Evolutionary conservation across 2,888 invertebrate genomes (phyloP), one percentile per base, ranked within the genome.

Genomic region (Thereva nobilitata): DNA sequence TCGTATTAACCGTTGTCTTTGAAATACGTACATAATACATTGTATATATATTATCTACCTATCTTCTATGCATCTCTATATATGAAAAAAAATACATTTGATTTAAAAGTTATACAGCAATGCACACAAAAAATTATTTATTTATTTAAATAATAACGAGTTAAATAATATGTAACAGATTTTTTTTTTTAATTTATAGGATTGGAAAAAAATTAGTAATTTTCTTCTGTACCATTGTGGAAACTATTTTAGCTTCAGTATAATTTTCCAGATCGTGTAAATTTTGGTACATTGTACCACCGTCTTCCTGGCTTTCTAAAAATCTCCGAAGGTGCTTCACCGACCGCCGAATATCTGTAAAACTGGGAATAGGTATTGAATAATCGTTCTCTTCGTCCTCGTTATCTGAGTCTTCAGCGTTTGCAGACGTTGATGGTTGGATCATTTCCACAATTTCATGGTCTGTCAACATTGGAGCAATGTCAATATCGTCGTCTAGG

Each of bases 391-490:
- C 12, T 7, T 47, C 5, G 23, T 23, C 23, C 23, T 23, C 23
- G 23, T 23, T 23, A 23, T 23, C 23, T 12, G 5, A 4, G 9
- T 50, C 50, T 9, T 8, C 23, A 50, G 3, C n/a, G n/a, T 47
- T 23, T 12, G 23, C 50, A 2, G 50, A 34, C 10, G 23, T 23
- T 6, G 34, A 50, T 50, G 50, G 23, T 50, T 34, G 23, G 8
- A 50, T 50, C 34, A 50, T 50, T 50, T 50, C 47, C 34, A 50
- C 50, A 23, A 50, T 50, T 50, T 50, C 12, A 50, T 50, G 50
- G 23, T 50, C 50, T 5, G 50, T 12, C 9, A 50, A 50, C 12
- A 50, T 50, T 50, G 50, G 50, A 50, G 50, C 50, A 5, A 35
- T 50, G 8, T 50, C 50, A 50, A 50, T 50, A 34, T 50, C 5